Conservation (phyloP, 2,113 vertebrate genomes). For the Chiloscyllium plagiosum region DNA sequence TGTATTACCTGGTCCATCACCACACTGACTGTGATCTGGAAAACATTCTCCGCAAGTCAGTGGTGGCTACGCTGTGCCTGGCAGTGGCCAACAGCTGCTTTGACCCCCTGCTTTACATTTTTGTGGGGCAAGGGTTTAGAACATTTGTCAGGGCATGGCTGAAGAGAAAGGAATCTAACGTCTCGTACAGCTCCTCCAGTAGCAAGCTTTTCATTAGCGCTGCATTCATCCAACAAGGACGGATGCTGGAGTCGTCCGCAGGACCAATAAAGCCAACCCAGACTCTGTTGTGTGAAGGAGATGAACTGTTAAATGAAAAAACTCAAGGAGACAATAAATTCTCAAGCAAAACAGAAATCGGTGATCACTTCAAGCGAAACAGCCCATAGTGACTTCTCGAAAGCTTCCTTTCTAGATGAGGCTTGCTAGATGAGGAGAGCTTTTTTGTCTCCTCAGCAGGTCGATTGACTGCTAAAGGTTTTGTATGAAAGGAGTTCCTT, state of each 20-base stretch:
- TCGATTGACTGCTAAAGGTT: neutral
- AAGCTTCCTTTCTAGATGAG: neutral
- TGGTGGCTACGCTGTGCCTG: slow-evolving; percentile 44
- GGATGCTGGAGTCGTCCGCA: neutral
- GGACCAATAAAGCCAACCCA: neutral
- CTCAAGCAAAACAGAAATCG: no score
- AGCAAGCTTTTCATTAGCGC: neutral
- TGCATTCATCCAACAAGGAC: neutral
- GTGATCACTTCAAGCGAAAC: no score
- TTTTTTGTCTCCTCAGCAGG: neutral
- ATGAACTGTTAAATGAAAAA: fast-evolving
- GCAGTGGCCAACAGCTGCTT: slow-evolving; percentile 45
- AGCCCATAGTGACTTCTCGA: neutral
- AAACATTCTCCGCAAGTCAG: slow-evolving; percentile 40
- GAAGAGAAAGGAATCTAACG: neutral
- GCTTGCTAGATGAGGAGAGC: neutral
- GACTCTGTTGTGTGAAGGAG: fast-evolving
- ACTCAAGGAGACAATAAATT: neutral
- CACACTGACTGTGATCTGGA: slow-evolving; percentile 39
- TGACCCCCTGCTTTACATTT: slow-evolving; percentile 46
- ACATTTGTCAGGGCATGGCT: slow-evolving; percentile 32
- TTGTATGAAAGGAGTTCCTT: neutral
- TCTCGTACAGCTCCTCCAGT: neutral
- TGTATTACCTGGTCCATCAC: slow-evolving; percentile 41
- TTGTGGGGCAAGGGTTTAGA: slow-evolving; percentile 45